These are phyloP conservation scores for Characodon lateralis DNA, from an alignment of 2,797 vertebrate genomes.

Conservation along the genomic window DNA sequence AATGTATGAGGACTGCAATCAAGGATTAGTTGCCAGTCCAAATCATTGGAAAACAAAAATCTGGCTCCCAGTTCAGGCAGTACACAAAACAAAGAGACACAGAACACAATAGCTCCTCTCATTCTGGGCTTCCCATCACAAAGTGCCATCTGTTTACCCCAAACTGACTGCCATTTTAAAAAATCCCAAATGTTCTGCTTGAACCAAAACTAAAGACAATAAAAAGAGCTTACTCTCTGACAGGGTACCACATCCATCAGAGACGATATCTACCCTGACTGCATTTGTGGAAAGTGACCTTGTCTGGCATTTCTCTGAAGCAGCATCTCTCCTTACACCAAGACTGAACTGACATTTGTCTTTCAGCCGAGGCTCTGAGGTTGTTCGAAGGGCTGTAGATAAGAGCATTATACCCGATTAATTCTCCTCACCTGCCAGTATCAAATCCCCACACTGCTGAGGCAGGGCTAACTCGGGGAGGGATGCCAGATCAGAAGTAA, in stretches of 20 bases:
- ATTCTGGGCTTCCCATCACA: slow-evolving; percentile 38
- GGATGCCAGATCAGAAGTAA: slow-evolving; percentile 49
- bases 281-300: slow-evolving; percentile 36
- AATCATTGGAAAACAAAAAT: slow-evolving; percentile 9
- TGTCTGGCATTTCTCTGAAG: slow-evolving; percentile 34
- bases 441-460: slow-evolving; percentile 76
- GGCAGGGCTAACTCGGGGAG: slow-evolving; percentile 45
- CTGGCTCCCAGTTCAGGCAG: slow-evolving; percentile 16
- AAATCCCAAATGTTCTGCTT: slow-evolving; percentile 19
- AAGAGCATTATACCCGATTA: slow-evolving; percentile 79
- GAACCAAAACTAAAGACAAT: slow-evolving; percentile 3
- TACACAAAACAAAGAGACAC: slow-evolving; percentile 19
- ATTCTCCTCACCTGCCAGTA: slow-evolving; percentile 61
- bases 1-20: slow-evolving; percentile 2
- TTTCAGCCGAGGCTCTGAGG: slow-evolving; percentile 47
- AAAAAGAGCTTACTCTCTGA: slow-evolving; percentile 61
- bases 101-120: slow-evolving; percentile 52
- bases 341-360: slow-evolving; percentile 48
- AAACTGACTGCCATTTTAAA: slow-evolving; percentile 32
- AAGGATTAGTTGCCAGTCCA: slow-evolving; percentile 12
- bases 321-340: slow-evolving; percentile 32
- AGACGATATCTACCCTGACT: slow-evolving; percentile 22
- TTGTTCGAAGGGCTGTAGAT: slow-evolving; percentile 56
- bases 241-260: slow-evolving; percentile 60
- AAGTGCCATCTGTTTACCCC: slow-evolving; percentile 41